These are phyloP conservation scores for Rhabdophis nuchalis DNA, from an alignment of 2,797 vertebrate species.

Conservation along the genomic window DNA sequence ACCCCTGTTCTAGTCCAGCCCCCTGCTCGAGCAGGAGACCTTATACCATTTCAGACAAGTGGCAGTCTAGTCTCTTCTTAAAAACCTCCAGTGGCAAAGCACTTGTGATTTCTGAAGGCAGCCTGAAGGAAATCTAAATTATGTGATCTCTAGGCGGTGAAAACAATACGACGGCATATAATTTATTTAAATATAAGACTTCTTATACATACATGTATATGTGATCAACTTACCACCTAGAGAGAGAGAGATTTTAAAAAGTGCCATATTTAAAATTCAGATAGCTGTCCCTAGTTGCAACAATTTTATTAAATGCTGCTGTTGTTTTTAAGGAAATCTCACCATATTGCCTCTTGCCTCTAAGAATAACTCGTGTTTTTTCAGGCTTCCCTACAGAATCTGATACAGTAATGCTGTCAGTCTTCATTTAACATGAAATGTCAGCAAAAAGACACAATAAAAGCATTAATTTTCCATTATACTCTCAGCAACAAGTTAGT, in stretches of 20 bases:
- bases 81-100: too few relatives aligned
- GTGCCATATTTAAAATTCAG: neutral
- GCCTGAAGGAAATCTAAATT: neutral
- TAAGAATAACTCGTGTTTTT: rapidly evolving
- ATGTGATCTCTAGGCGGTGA: neutral
- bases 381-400: neutral
- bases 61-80: too few relatives aligned
- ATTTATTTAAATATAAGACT: neutral
- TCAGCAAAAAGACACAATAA: constrained; percentile 7
- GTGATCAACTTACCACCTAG: neutral
- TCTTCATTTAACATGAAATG: constrained; percentile 15
- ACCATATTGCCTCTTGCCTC: neutral
- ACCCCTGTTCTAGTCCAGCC: too few relatives aligned
- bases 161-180: neutral
- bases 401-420: neutral
- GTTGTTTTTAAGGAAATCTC: neutral
- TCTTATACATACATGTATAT: neutral
- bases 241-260: too few relatives aligned
- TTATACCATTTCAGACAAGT: too few relatives aligned
- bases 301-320: neutral
- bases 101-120: too few relatives aligned
- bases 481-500: neutral
- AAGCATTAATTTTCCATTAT: constrained; percentile 23
- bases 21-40: too few relatives aligned
- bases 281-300: neutral